A percentile compares a stretch with the other conserved stretches of the same genome.
phyloP scores from a whole-genome alignment of 2,113 vertebrate genomes.

The Callospermophilus lateralis region DNA sequence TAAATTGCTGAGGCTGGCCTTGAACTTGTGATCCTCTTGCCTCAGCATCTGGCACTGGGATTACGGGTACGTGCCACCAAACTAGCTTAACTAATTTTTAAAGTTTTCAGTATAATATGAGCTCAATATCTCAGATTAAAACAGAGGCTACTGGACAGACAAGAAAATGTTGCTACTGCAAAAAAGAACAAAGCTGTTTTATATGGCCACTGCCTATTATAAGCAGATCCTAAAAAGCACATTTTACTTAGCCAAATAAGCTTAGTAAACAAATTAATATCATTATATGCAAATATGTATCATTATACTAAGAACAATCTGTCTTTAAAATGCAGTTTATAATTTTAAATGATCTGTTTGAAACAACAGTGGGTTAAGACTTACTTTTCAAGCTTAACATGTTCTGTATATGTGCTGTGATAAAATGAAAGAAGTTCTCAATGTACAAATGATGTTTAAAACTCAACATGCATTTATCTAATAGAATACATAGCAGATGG shows the following conservation, averaged over 20 bases:
- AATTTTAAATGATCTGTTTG: not conserved
- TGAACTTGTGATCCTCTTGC: too few relatives aligned
- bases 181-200: constrained; percentile 25
- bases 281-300: not conserved
- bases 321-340: constrained; percentile 42
- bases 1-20: too few relatives aligned
- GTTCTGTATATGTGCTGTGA: not conserved
- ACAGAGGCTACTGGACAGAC: not conserved
- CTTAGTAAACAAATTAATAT: constrained; percentile 15
- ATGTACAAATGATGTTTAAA: not conserved
- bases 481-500: not conserved
- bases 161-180: constrained; percentile 21
- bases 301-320: not conserved
- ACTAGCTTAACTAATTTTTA: not conserved
- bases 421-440: not conserved
- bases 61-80: too few relatives aligned
- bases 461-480: constrained; percentile 3
- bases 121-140: constrained; percentile 20
- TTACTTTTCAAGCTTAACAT: constrained; percentile 24
- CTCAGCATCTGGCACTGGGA: too few relatives aligned
- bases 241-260: constrained; percentile 42
- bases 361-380: not conserved
- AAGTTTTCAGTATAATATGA: constrained; percentile 16
- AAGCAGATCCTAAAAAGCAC: constrained; percentile 46
- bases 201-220: not conserved